Conservation (phyloP, 2,113 vertebrate genomes). For the Riparia riparia region DNA sequence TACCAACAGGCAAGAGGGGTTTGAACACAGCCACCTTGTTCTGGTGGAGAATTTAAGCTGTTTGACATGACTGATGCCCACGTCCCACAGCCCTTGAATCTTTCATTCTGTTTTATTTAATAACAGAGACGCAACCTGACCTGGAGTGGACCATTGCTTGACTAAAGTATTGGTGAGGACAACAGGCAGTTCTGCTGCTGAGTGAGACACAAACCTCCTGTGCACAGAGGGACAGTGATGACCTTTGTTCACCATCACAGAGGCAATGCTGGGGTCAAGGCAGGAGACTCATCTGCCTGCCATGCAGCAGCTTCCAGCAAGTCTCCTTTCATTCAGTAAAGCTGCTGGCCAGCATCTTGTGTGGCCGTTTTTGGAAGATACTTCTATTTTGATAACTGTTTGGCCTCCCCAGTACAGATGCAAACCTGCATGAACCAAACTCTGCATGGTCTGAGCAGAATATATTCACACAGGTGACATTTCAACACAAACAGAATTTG, state of each 20-base stretch:
- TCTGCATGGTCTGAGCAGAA: not conserved
- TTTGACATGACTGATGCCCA: not conserved
- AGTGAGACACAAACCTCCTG: not conserved
- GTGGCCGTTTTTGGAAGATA: not conserved
- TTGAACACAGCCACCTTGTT: not conserved
- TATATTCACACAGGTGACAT: not conserved
- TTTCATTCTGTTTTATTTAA: not conserved
- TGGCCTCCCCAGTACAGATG: not conserved
- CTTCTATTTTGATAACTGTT: not conserved
- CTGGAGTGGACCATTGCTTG: not conserved
- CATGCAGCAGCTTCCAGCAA: not conserved
- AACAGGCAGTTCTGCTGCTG: not conserved
- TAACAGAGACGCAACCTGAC: not conserved
- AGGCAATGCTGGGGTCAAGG: rapidly evolving
- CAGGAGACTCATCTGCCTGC: not conserved
- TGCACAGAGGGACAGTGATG: rapidly evolving
- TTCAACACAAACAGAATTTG: not conserved
- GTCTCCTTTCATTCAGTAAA: not conserved
- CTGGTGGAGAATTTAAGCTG: not conserved
- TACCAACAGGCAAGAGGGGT: not conserved
- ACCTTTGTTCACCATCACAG: not conserved
- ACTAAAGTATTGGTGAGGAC: not conserved
- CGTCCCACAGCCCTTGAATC: not conserved
- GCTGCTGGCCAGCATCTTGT: not conserved
- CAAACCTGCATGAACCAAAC: not conserved